Conservation (phyloP, 2,888 invertebrate genomes). For the Drosophila anomalata region DNA sequence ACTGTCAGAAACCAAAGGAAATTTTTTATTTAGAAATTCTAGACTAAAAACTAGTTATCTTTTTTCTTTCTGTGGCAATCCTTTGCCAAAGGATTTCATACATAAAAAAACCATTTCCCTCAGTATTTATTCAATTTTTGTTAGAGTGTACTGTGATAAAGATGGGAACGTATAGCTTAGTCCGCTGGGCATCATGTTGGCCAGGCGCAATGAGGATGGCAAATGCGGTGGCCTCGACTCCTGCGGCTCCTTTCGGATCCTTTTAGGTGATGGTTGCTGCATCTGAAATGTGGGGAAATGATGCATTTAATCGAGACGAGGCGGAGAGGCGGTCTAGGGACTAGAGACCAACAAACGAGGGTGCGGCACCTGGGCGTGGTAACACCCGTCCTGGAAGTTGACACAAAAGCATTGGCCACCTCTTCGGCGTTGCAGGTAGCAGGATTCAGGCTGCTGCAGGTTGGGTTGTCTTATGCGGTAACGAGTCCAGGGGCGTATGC, state of each 20-base stretch:
- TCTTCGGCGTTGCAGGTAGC: neutral
- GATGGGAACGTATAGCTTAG: slow-evolving; percentile 20
- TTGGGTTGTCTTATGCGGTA: slow-evolving; percentile 53
- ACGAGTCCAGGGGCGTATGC: slow-evolving; percentile 45
- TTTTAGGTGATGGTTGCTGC: slow-evolving; percentile 36
- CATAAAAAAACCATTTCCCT: too few relatives aligned
- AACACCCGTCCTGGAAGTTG: slow-evolving; percentile 39
- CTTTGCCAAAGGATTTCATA: too few relatives aligned
- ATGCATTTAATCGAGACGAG: slow-evolving; percentile 69
- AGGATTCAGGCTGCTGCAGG: slow-evolving; percentile 29
- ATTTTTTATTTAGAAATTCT: too few relatives aligned
- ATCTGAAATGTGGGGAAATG: slow-evolving; percentile 63
- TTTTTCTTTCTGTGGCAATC: neutral
- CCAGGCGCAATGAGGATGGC: slow-evolving; percentile 30
- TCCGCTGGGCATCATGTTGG: slow-evolving; percentile 40
- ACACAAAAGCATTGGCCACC: slow-evolving; percentile 49
- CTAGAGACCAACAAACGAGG: slow-evolving; percentile 39
- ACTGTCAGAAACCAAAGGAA: neutral
- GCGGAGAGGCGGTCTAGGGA: slow-evolving; percentile 6
- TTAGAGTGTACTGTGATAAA: slow-evolving; percentile 2
- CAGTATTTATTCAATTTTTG: neutral
- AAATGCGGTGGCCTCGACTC: slow-evolving; percentile 40
- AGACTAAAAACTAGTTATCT: neutral
- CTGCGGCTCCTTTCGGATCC: slow-evolving; percentile 40
- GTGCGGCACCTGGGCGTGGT: slow-evolving; percentile 20